A percentile compares a stretch with the other conserved stretches of the same genome.
Evolutionary conservation across 1,140 invertebrate genomes (phyloP).

Genomic region (Neodiprion lecontei): DNA sequence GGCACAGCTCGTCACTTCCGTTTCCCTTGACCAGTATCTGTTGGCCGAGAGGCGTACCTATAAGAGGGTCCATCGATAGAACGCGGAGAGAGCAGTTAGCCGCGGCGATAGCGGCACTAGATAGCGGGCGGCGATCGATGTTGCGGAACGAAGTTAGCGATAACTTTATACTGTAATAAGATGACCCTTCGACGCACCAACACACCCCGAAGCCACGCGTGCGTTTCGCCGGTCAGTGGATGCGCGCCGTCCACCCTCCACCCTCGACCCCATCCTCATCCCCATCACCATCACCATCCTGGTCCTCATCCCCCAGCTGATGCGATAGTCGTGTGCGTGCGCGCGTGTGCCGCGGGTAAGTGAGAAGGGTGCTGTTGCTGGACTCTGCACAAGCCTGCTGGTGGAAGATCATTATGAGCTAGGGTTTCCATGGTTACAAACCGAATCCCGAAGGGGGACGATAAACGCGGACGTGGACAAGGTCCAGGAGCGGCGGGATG

Average conservation of each 20-base stretch:
- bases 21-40: neutral
- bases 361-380: conserved; percentile 56
- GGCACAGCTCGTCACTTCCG: neutral
- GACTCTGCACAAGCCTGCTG: conserved; percentile 39
- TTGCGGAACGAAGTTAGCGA: conserved; percentile 51
- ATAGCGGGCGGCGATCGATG: conserved; percentile 36
- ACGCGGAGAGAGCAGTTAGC: too few relatives aligned
- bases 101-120: neutral
- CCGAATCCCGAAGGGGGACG: conserved; percentile 18
- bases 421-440: conserved; percentile 59
- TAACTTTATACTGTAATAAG: conserved; percentile 56
- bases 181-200: conserved; percentile 36
- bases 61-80: neutral
- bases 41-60: too few relatives aligned
- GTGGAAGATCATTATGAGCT: conserved; percentile 60
- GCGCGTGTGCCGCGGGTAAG: conserved; percentile 36
- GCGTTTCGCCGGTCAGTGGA: neutral
- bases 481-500: neutral
- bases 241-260: neutral
- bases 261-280: too few relatives aligned
- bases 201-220: neutral
- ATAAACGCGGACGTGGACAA: neutral
- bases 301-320: too few relatives aligned
- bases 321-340: neutral
- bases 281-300: too few relatives aligned